phyloP scores from a whole-genome alignment of 2,888 invertebrate genomes.

The Ophion ellenae region DNA sequence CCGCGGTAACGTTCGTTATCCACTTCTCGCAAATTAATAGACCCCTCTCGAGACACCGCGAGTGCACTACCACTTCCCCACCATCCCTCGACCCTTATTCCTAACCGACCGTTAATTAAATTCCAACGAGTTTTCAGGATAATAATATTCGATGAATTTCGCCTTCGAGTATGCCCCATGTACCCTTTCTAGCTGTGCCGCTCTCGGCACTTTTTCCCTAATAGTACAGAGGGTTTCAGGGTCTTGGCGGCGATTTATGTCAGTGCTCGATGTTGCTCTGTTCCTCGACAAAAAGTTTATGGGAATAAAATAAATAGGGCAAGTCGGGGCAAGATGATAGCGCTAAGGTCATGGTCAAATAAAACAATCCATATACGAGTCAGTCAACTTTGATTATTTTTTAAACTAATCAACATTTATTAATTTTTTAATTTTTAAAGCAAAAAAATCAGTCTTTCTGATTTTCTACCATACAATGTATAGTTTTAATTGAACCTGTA shows the following conservation, averaged over 20 bases:
- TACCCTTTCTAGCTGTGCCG: slow-evolving; percentile 32
- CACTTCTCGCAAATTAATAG: slow-evolving; percentile 66
- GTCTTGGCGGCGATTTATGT: slow-evolving; percentile 23
- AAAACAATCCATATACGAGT: no score
- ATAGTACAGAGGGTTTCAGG: slow-evolving; percentile 55
- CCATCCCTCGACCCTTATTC: slow-evolving; percentile 16
- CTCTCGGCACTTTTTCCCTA: slow-evolving; percentile 66
- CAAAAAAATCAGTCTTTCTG: no score
- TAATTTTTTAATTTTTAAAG: no score
- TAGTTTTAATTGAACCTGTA: no score
- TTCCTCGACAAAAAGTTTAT: slow-evolving; percentile 1
- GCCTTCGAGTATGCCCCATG: slow-evolving; percentile 47
- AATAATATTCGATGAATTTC: slow-evolving; percentile 68
- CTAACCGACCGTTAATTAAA: slow-evolving; percentile 64
- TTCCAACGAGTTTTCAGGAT: slow-evolving; percentile 67
- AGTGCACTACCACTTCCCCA: slow-evolving; percentile 55
- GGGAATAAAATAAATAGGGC: slow-evolving; percentile 8
- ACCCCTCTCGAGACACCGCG: slow-evolving; percentile 67
- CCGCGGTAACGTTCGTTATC: slow-evolving; percentile 62
- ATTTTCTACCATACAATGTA: no score
- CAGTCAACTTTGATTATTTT: no score
- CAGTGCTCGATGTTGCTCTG: not conserved
- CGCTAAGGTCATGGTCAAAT: no score
- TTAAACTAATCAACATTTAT: no score
- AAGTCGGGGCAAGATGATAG: no score